Evolutionary conservation across 2,888 invertebrate genomes (phyloP), one percentile per base, ranked within the genome.

Genomic region (Linyphia triangularis): DNA sequence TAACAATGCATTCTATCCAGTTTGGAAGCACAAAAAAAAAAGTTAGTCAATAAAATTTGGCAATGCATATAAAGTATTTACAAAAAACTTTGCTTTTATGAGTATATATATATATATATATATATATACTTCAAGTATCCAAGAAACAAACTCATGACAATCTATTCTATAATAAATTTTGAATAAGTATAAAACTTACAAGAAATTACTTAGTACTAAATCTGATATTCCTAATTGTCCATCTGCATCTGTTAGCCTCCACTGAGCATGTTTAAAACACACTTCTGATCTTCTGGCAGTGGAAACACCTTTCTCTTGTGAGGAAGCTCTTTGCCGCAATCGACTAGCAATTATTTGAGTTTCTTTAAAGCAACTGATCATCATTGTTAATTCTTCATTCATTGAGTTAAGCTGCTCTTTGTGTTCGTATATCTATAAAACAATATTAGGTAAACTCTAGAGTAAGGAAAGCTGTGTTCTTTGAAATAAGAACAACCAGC

Each of bases 201-300:
- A 94, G 93, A 99, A 99, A 93, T 98, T 99, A 84, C 97, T 96
- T 2, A 99, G 95, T 84, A 98, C 96, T 86, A 99, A 94, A 93
- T 99, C 99, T 0, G 99, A 97, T 90, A 99, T 97, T 88, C 99
- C 99, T 81, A 99, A 95, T 93, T 99, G 99, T 0, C 99, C 99
- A 93, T 99, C 99, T 0, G 96, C 96, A 93, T 99, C 99, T 0
- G 99, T 99, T 90, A 99, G 95, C 57, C 99, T 93, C 99, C 99
- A 99, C 92, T 98, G 96, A 4, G 99, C 99, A 92, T 98, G 97
- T 93, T 99, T 98, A 93, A 99, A 99, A 93, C 98, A 99, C 91
- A 99, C 99, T 94, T 99, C 97, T 91, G 96, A 96, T 0, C 96
- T 95, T 43, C 98, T 94, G 30, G 97, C 96, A 26, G 93, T 92